Percentiles rank a stretch among this genome's conserved stretches.
phyloP scores from a whole-genome alignment of 2,113 vertebrate species.

The Thymallus thymallus region DNA sequence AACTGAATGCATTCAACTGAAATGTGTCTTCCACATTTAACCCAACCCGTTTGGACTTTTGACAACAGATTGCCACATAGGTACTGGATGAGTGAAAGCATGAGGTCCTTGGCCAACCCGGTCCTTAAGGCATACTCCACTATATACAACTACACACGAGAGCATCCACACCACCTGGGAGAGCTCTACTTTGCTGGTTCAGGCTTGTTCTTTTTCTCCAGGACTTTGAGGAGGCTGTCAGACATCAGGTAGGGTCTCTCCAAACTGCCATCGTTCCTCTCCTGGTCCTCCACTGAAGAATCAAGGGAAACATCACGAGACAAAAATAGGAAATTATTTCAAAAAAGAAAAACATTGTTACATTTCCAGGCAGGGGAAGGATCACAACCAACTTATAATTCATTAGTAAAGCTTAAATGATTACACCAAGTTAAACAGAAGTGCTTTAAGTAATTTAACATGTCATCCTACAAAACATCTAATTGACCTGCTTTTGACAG shows the following conservation, averaged over 20 bases:
- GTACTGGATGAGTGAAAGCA: background rate
- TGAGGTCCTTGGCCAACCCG: background rate
- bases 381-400: background rate
- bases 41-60: background rate
- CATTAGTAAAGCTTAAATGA: background rate
- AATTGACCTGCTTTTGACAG: background rate
- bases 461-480: background rate
- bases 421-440: background rate
- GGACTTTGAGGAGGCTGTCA: slow-evolving; percentile 80
- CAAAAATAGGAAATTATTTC: background rate
- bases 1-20: too few relatives aligned
- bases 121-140: background rate
- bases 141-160: background rate
- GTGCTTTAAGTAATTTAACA: background rate
- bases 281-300: slow-evolving; percentile 90
- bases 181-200: slow-evolving; percentile 34
- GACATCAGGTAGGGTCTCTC: slow-evolving; percentile 92
- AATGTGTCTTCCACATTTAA: too few relatives aligned
- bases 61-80: slow-evolving; percentile 23
- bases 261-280: slow-evolving; percentile 85
- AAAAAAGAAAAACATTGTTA: background rate
- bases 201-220: slow-evolving; percentile 84
- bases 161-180: background rate
- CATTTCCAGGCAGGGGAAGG: background rate
- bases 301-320: slow-evolving; percentile 23